Evolutionary conservation across 2,113 vertebrate species (phyloP), one percentile per base, ranked within the genome.

Genomic region (Gymnocephalus cernua): DNA sequence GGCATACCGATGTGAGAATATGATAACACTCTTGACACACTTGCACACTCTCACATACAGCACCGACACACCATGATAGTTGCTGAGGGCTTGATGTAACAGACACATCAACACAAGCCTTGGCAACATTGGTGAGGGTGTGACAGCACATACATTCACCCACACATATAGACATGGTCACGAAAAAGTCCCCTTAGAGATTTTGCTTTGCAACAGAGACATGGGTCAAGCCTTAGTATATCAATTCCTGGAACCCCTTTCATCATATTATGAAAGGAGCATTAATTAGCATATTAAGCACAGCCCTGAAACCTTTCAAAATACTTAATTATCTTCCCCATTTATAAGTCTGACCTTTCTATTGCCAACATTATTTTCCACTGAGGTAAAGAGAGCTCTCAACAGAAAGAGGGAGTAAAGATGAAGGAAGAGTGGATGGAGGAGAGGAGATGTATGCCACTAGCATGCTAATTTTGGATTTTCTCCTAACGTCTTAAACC

Each of bases 331-430:
- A 88, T 81, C 73, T 64, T 74, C 73, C 50, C 23, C 47, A 82
- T 76, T 90, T 89, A 82, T 70, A 77, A n/a, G 12, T 64, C 53
- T 88, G 89, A 89, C 85, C 82, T 88, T 83, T 88, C 47, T 54
- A 45, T 57, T 51, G 63, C 62, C 50, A 65, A 78, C 78, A 53
- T 77, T 45, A 38, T 84, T 85, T 87, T 75, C 48, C n/a, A n/a
- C 63, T 38, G 53, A 82, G 64, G 18, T 41, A 84, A 79, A 61
- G 45, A 75, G 61, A 56, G 47, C 15, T 47, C 63, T 76, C 69
- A 27, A 71, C n/a, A 74, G 72, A 71, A 56, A 68, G 32, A 77
- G 25, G 21, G 61, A 61, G 64, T 13, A 50, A 45, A 61, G 51
- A 79, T 73, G 65, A 65, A 38, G 45, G 56, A 57, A 32, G 69